A percentile compares a stretch with the other conserved stretches of the same genome.
phyloP scores from a whole-genome alignment of 2,797 vertebrate species.

The Gadopsis bispinosus region DNA sequence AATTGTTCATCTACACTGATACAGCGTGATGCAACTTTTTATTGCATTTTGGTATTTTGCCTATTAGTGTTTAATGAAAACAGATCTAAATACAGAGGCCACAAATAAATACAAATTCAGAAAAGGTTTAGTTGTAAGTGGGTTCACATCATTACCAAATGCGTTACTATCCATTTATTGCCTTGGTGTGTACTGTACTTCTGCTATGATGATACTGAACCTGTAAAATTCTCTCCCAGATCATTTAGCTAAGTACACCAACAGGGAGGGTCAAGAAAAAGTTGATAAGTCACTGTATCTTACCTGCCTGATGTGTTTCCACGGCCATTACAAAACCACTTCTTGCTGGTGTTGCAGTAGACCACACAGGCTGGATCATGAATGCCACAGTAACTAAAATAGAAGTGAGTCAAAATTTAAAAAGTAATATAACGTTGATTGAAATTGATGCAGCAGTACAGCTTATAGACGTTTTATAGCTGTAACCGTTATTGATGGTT shows the following conservation, averaged over 20 bases:
- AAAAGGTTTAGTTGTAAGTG: background rate
- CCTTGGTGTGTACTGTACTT: background rate
- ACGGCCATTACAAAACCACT: constrained; percentile 98
- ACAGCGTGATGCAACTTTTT: background rate
- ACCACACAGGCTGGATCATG: constrained; percentile 97
- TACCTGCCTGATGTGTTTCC: constrained; percentile 98
- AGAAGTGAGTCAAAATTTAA: background rate
- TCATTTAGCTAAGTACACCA: constrained; percentile 25
- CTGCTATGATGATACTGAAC: background rate
- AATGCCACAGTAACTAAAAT: constrained; percentile 93
- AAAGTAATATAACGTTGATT: background rate
- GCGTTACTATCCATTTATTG: background rate
- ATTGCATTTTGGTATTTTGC: background rate
- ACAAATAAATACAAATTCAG: constrained; percentile 1
- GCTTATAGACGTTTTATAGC: background rate
- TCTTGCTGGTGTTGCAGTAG: constrained; percentile 98
- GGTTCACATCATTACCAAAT: background rate
- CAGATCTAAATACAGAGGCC: background rate
- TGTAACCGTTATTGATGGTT: no score
- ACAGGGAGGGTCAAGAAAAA: background rate
- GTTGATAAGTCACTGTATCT: background rate
- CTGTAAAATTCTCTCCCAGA: constrained; percentile 14
- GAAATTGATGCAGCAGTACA: background rate
- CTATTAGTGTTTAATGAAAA: background rate
- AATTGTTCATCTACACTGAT: background rate